Conservation (phyloP, 2,113 vertebrate species). For the Crotalus viridis region DNA sequence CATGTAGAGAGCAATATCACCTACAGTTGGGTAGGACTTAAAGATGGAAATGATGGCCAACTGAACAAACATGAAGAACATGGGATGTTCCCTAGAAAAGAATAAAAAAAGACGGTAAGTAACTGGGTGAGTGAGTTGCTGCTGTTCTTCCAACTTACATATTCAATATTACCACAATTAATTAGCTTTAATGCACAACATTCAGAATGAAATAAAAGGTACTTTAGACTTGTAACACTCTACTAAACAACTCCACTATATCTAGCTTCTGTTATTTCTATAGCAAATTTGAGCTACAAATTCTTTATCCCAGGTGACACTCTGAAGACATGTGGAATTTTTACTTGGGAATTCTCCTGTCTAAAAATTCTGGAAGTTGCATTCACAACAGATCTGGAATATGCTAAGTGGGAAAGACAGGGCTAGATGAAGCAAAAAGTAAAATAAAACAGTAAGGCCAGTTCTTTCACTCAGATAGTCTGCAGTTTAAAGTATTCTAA, state of each 20-base stretch:
- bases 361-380: background rate
- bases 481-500: background rate
- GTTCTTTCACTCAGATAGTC: background rate
- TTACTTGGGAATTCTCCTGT: background rate
- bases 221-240: background rate
- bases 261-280: background rate
- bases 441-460: background rate
- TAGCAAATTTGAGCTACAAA: background rate
- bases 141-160: background rate
- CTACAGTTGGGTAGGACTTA: conserved; percentile 96
- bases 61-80: conserved; percentile 98
- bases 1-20: conserved; percentile 93
- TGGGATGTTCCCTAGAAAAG: conserved; percentile 85
- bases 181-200: background rate
- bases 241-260: background rate
- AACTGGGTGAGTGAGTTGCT: background rate
- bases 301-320: background rate
- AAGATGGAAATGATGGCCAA: conserved; percentile 94
- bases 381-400: background rate
- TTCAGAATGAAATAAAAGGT: background rate
- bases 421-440: background rate
- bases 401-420: background rate
- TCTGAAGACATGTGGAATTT: background rate
- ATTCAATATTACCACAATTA: background rate
- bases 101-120: conserved; percentile 6